Base-by-base conservation (phyloP, 2,797 vertebrate species). In the Moxostoma hubbsi region DNA sequence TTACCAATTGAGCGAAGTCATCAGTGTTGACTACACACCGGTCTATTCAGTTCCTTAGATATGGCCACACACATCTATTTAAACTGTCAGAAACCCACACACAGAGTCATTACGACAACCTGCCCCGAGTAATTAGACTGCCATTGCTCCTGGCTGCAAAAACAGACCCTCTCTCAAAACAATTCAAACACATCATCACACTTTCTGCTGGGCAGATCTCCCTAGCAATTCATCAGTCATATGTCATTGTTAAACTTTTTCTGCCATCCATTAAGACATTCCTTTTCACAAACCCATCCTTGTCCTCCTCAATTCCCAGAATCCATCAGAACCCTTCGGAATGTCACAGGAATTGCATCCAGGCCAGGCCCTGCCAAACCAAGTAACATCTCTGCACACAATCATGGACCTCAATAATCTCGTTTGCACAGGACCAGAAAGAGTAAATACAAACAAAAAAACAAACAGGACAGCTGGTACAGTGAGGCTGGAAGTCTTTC, bases 381-480 rank as follows among this genome's bases (percentile, higher is more conserved):
- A 7, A n/a, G 81, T 74, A 57, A 11, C 9, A 54, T 83, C 51
- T 54, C 36, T 13, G 18, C 9, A 4, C 51, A 51, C 73, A 18
- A 54, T 18, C 58, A 7, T 10, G 43, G 9, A 12, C 53, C n/a
- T 76, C 2, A 18, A 53, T 79, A 66, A 65, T 65, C 77, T 73
- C 53, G 1, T 71, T 72, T 54, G 58, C 64, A 43, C 50, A 49
- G 16, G 12, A 36, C 18, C 62, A 50, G 53, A 65, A 43, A 64
- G n/a, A 74, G 69, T 80, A 77, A 80, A 84, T 68, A 80, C 73
- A 77, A 71, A 73, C 63, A 79, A 79, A 74, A 24, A 24, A 24
- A 24, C 73, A 67, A 67, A 50, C 24, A 11, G 54, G 62, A 63
- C 64, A 57, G 58, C 6, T 69, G 75, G 16, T n/a, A 47, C 9